phyloP scores from a whole-genome alignment of 2,888 invertebrate genomes.

The Abscondita cerata region DNA sequence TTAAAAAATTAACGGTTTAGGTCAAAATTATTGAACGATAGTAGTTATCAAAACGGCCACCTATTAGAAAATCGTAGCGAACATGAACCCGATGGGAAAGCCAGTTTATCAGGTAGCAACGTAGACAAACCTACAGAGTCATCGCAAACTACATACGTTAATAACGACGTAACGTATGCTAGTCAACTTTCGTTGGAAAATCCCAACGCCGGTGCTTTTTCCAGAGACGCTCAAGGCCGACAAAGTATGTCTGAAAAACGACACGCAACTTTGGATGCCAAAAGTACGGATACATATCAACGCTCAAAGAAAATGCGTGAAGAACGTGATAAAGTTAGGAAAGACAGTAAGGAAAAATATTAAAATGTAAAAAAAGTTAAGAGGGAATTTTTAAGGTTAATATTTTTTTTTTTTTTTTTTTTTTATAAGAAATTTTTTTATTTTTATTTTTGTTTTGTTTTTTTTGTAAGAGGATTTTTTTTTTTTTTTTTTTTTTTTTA shows the following conservation, averaged over 20 bases:
- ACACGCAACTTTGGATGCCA: conserved; percentile 94
- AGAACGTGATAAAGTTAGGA: conserved; percentile 62
- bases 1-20: conserved; percentile 16
- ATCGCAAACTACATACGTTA: conserved; percentile 45
- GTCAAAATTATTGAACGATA: conserved; percentile 19
- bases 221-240: conserved; percentile 92
- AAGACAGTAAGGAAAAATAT: conserved; percentile 59
- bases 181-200: conserved; percentile 77
- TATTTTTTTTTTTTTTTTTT: no score
- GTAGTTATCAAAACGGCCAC: conserved; percentile 33
- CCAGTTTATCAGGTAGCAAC: conserved; percentile 45
- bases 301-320: conserved; percentile 79
- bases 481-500: no score
- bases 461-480: no score
- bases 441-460: no score
- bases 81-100: conserved; percentile 57
- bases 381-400: no score
- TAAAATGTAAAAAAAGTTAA: no score
- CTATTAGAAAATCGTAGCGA: conserved; percentile 53
- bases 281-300: conserved; percentile 93
- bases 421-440: no score
- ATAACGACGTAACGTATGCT: conserved; percentile 68
- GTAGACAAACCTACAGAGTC: conserved; percentile 52
- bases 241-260: conserved; percentile 99
- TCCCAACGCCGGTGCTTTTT: conserved; percentile 68